Percentiles rank a stretch among this genome's conserved stretches.
These are phyloP conservation scores for Equus quagga DNA, from an alignment of 2,113 vertebrate genomes.

Conservation along the genomic window DNA sequence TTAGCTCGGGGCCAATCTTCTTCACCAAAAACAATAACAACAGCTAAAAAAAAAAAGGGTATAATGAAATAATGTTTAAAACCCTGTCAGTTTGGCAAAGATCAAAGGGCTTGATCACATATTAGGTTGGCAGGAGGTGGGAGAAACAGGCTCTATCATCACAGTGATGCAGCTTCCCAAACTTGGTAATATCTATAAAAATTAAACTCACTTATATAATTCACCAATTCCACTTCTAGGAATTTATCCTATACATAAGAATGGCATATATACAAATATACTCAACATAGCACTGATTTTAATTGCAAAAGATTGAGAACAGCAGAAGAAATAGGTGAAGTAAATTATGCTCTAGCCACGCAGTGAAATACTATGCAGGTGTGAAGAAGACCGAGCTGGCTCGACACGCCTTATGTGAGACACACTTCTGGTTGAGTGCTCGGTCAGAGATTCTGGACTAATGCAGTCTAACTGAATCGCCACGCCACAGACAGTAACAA, in stretches of 20 bases:
- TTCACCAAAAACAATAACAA: too few species aligned
- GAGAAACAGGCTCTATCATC: fast-evolving
- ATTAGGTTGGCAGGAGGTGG: fast-evolving
- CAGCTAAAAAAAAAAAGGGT: not conserved
- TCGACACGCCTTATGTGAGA: fast-evolving
- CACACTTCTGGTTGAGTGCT: not conserved
- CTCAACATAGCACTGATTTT: not conserved
- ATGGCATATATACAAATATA: fast-evolving
- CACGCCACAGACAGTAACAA: too few species aligned
- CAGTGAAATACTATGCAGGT: fast-evolving
- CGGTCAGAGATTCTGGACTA: too few species aligned
- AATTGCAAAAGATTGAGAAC: not conserved
- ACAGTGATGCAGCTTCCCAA: not conserved
- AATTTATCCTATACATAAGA: not conserved
- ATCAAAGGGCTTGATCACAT: too few species aligned
- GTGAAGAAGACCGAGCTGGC: fast-evolving
- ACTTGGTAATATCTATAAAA: not conserved
- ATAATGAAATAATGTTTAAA: not conserved
- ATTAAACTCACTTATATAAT: too few species aligned
- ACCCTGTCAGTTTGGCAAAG: not conserved
- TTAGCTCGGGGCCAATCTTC: too few species aligned
- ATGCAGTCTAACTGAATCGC: fast-evolving
- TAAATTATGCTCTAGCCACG: fast-evolving
- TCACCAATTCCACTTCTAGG: not conserved
- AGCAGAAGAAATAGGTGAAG: too few species aligned